A percentile compares a stretch with the other conserved stretches of the same genome.
These are phyloP conservation scores for Pithys albifrons DNA, from an alignment of 2,113 vertebrate species.

Conservation along the genomic window DNA sequence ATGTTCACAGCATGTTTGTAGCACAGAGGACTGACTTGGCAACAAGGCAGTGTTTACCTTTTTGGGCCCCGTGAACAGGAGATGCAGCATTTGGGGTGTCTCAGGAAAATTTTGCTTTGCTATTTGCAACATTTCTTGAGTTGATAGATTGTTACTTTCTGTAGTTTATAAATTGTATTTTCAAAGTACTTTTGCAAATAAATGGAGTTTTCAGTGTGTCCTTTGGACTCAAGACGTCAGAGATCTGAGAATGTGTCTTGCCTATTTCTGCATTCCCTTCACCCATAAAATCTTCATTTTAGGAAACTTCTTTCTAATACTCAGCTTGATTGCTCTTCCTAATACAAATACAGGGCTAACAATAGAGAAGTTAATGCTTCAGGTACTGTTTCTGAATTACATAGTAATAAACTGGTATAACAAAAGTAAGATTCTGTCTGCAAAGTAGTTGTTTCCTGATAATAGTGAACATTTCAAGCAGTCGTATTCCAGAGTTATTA, in stretches of 20 bases:
- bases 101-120: neutral
- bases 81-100: neutral
- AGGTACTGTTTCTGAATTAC: neutral
- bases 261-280: neutral
- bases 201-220: neutral
- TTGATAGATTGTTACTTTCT: neutral
- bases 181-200: neutral
- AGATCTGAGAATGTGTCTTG: neutral
- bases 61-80: neutral
- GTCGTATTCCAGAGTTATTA: neutral
- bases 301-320: neutral
- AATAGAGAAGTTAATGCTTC: neutral
- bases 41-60: neutral
- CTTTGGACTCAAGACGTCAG: neutral
- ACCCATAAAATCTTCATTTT: neutral
- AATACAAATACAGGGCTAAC: neutral
- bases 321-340: neutral
- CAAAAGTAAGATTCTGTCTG: neutral
- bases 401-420: neutral
- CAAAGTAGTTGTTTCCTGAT: neutral
- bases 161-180: neutral
- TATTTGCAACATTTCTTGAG: neutral
- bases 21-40: neutral
- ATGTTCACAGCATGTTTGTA: neutral
- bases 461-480: neutral